These are phyloP conservation scores for Acyrthosiphon pisum DNA, from an alignment of 1,140 invertebrate species.

Conservation along the genomic window DNA sequence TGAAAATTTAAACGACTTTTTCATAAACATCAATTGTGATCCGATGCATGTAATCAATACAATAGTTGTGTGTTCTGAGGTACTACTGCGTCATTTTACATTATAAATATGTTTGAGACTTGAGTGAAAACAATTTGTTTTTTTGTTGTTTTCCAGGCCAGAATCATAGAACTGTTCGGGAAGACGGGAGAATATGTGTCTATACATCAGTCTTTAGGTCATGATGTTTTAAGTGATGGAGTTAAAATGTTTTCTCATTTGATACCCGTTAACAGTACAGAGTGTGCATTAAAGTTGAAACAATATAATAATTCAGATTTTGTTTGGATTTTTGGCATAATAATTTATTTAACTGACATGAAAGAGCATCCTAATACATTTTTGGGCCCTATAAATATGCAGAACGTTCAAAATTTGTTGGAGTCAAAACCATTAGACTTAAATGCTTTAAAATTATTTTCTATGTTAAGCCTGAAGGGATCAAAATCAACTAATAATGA, in stretches of 20 bases:
- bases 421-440: not conserved
- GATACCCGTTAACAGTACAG: not conserved
- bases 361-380: not conserved
- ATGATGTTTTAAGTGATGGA: not conserved
- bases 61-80: slow-evolving; percentile 9
- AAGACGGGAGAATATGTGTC: slow-evolving; percentile 40
- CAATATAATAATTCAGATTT: not conserved
- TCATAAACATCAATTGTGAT: not conserved
- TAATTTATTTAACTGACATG: not conserved
- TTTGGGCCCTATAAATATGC: slow-evolving; percentile 34
- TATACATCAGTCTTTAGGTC: not conserved
- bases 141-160: slow-evolving; percentile 36
- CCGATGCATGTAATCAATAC: not conserved
- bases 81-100: not conserved
- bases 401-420: slow-evolving; percentile 31
- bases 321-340: slow-evolving; percentile 31
- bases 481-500: not conserved
- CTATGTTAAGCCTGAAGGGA: not conserved
- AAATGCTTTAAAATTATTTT: slow-evolving; percentile 4
- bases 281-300: slow-evolving; percentile 28
- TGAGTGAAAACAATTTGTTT: not conserved
- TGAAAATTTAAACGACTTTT: not conserved
- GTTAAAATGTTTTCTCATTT: not conserved
- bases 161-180: slow-evolving; percentile 30
- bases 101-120: not conserved